phyloP scores from a whole-genome alignment of 2,113 vertebrate genomes.

The Meleagris gallopavo region DNA sequence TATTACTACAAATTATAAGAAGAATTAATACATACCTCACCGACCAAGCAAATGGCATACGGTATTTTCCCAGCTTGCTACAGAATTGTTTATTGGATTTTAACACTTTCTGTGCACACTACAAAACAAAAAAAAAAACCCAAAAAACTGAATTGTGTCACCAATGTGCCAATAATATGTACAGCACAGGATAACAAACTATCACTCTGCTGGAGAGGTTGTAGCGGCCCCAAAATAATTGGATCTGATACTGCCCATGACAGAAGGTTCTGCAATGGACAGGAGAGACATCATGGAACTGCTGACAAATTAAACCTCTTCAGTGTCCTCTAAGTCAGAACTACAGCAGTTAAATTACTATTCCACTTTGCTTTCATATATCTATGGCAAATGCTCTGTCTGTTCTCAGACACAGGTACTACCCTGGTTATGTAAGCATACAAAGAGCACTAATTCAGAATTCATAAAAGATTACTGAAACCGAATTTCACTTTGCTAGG shows the following conservation, averaged over 20 bases:
- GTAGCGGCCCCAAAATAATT: neutral
- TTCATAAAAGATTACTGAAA: neutral
- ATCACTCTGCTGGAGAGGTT: neutral
- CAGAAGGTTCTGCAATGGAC: neutral
- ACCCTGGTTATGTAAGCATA: rapidly evolving
- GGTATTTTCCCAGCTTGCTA: constrained; percentile 93
- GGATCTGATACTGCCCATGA: neutral
- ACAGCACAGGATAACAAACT: neutral
- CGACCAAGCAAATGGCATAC: constrained; percentile 98
- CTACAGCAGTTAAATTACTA: neutral
- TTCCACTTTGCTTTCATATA: neutral
- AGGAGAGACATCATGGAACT: neutral
- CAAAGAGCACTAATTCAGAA: rapidly evolving
- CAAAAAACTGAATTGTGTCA: neutral
- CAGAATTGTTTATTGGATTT: constrained; percentile 97
- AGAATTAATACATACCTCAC: constrained; percentile 84
- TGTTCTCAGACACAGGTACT: neutral
- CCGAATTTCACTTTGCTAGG: neutral
- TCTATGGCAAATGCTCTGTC: neutral
- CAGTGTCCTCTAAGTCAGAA: neutral
- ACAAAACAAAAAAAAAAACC: neutral
- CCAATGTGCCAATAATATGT: neutral
- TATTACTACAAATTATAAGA: neutral
- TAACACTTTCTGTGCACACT: constrained; percentile 94
- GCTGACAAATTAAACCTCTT: neutral